These are phyloP conservation scores for Cochlearius cochlearius DNA, from an alignment of 2,113 vertebrate species.

Conservation along the genomic window DNA sequence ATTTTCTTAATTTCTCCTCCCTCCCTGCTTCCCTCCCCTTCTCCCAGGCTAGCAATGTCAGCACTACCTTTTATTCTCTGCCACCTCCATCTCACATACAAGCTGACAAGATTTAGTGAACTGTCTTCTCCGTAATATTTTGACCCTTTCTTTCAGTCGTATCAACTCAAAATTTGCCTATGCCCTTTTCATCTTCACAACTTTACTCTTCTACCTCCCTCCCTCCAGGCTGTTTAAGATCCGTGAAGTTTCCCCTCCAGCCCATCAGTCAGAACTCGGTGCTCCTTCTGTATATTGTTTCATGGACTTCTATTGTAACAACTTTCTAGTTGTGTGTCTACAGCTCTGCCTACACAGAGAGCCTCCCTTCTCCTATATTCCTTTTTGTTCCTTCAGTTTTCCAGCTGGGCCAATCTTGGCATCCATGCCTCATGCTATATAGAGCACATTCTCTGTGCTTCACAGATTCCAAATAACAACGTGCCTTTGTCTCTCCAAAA, in stretches of 20 bases:
- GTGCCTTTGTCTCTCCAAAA: background rate
- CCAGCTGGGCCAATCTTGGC: background rate
- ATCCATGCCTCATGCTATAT: background rate
- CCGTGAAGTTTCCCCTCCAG: background rate
- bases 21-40: background rate
- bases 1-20: slow-evolving; percentile 42
- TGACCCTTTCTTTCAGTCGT: background rate
- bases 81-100: background rate
- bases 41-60: background rate
- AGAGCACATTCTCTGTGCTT: background rate
- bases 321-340: background rate
- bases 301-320: background rate
- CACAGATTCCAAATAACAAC: background rate
- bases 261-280: background rate
- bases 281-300: background rate
- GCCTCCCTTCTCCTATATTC: background rate
- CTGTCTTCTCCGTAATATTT: background rate
- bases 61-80: slow-evolving; percentile 3
- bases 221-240: background rate
- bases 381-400: background rate
- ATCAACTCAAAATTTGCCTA: background rate
- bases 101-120: slow-evolving; percentile 12
- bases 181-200: background rate
- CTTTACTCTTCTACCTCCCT: background rate
- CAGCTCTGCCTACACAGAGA: background rate